These are phyloP conservation scores for Cisticola juncidis DNA, from an alignment of 2,113 vertebrate species.

Conservation along the genomic window DNA sequence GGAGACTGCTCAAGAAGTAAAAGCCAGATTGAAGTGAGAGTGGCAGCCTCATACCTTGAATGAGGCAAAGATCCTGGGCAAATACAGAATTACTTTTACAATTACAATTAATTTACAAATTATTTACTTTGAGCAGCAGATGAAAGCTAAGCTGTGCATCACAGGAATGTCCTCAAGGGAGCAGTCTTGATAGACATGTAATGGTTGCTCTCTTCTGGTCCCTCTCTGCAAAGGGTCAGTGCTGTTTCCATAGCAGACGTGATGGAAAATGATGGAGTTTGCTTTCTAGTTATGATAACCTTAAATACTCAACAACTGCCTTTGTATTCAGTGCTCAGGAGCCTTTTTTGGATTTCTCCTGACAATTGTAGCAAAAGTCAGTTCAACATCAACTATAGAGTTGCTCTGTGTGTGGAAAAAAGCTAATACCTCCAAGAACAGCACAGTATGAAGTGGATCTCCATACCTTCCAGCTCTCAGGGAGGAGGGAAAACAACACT, in stretches of 20 bases:
- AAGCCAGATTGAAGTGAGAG: neutral
- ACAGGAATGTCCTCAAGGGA: neutral
- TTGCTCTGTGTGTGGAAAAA: neutral
- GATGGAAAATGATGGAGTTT: neutral
- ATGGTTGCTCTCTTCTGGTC: neutral
- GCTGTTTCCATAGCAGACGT: neutral
- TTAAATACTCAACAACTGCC: neutral
- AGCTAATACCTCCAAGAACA: neutral
- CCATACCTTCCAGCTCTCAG: neutral
- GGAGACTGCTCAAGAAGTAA: neutral
- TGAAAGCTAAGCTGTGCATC: neutral
- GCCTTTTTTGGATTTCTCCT: neutral
- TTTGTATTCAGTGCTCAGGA: neutral
- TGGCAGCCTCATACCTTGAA: neutral
- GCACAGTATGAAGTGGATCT: constrained; percentile 7
- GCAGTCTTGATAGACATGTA: neutral
- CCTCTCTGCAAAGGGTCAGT: neutral
- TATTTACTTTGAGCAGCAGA: neutral
- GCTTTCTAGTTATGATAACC: neutral
- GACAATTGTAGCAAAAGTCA: neutral
- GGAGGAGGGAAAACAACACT: neutral
- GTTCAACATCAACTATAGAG: neutral
- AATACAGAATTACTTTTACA: neutral
- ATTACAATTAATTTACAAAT: too few relatives aligned
- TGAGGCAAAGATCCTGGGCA: neutral